Evolutionary conservation across 2,888 invertebrate genomes (phyloP).

Genomic region (Theretra japonica): DNA sequence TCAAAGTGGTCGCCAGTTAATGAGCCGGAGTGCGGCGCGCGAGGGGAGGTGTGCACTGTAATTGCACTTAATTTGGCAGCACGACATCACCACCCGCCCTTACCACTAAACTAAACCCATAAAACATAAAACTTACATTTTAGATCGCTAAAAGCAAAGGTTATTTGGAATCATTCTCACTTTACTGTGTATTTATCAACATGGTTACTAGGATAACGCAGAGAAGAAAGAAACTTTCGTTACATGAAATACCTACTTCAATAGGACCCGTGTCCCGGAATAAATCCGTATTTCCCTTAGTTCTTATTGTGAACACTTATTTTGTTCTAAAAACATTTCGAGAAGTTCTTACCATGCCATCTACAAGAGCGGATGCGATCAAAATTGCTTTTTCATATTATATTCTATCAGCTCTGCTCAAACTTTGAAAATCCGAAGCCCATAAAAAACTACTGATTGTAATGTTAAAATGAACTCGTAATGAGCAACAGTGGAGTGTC

Average conservation of each 20-base stretch:
- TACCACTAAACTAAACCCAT: neutral
- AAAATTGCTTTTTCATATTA: too few species aligned
- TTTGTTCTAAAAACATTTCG: too few species aligned
- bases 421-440: too few species aligned
- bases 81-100: constrained; percentile 26
- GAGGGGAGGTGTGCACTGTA: constrained; percentile 11
- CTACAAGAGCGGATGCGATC: too few species aligned
- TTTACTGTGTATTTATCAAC: neutral
- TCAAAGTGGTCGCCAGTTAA: constrained; percentile 22
- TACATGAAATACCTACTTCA: too few species aligned
- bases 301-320: too few species aligned
- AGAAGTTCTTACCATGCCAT: too few species aligned
- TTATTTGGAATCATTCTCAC: neutral
- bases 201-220: too few species aligned
- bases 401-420: too few species aligned
- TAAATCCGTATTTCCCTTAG: too few species aligned
- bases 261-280: too few species aligned
- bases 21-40: constrained; percentile 5
- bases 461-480: neutral
- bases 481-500: constrained; percentile 13
- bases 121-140: neutral
- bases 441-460: neutral
- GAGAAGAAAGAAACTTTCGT: too few species aligned
- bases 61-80: constrained; percentile 25
- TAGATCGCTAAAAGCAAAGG: neutral